phyloP scores from a whole-genome alignment of 2,797 vertebrate species.

The Danio kyathit region DNA sequence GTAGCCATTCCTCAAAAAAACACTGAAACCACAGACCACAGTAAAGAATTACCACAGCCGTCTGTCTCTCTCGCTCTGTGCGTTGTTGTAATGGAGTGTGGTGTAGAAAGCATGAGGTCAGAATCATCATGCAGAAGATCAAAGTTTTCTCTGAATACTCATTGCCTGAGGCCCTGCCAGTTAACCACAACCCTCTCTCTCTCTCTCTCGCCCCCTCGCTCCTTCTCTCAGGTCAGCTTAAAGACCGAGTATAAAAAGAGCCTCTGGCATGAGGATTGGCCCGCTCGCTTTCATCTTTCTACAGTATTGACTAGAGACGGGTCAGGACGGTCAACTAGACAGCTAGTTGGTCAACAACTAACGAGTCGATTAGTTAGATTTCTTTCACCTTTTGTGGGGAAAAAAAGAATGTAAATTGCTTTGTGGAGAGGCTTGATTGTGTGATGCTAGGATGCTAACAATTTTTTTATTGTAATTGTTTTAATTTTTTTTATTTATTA shows the following conservation, averaged over 20 bases:
- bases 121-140: conserved; percentile 66
- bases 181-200: conserved; percentile 27
- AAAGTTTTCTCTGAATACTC: conserved; percentile 67
- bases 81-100: conserved; percentile 42
- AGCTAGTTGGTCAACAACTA: not conserved
- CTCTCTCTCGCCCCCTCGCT: conserved; percentile 20
- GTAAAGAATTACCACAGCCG: conserved; percentile 32
- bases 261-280: conserved; percentile 22
- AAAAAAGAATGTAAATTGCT: not conserved
- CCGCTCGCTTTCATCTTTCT: conserved; percentile 26
- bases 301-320: not conserved
- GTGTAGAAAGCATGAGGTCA: conserved; percentile 48
- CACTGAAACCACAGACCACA: conserved; percentile 44
- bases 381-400: not conserved
- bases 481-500: too few relatives aligned
- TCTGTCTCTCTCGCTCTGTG: conserved; percentile 18
- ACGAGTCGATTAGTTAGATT: not conserved
- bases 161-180: conserved; percentile 70
- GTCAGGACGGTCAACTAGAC: conserved; percentile 8
- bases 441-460: too few relatives aligned
- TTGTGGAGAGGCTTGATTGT: not conserved
- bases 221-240: conserved; percentile 26
- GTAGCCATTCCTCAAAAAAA: conserved; percentile 15
- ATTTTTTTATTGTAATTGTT: too few relatives aligned
- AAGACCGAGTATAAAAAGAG: conserved; percentile 28